phyloP scores from a whole-genome alignment of 2,888 invertebrate species.

The Seira ritae region DNA sequence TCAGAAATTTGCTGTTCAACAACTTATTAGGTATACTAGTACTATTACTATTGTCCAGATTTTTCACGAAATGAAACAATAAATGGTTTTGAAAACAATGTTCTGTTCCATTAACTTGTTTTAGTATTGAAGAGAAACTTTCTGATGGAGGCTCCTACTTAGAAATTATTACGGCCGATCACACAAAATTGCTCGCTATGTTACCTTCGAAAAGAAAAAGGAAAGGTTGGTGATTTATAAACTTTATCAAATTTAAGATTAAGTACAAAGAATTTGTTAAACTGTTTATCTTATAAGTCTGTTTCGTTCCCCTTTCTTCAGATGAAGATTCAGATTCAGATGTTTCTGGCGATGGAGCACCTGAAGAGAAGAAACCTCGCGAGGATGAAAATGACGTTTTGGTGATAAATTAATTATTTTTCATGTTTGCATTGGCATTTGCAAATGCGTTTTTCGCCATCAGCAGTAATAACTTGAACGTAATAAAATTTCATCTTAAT shows the following conservation, averaged over 20 bases:
- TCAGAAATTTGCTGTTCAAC: constrained; percentile 87
- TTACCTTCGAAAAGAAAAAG: constrained; percentile 75
- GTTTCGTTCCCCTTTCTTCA: constrained; percentile 20
- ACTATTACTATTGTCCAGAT: too few species aligned
- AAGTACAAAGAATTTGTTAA: too few species aligned
- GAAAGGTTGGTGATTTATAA: constrained; percentile 77
- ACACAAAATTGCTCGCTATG: constrained; percentile 78
- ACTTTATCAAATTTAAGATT: too few species aligned
- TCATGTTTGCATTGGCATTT: too few species aligned
- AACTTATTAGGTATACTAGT: constrained; percentile 79
- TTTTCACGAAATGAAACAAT: neutral
- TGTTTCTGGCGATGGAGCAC: constrained; percentile 60
- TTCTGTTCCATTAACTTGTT: constrained; percentile 33
- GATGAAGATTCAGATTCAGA: constrained; percentile 64
- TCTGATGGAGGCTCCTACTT: constrained; percentile 77
- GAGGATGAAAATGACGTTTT: constrained; percentile 67
- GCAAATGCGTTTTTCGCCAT: too few species aligned
- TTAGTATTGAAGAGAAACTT: constrained; percentile 77
- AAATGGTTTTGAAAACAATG: neutral
- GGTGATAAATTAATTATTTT: constrained; percentile 49
- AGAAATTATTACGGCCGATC: constrained; percentile 79
- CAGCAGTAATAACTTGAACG: too few species aligned
- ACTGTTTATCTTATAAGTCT: too few species aligned
- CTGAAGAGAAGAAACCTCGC: constrained; percentile 66
- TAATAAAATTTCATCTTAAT: constrained; percentile 16